Evolutionary conservation across 1,140 invertebrate genomes (phyloP).

Genomic region (Hyposmocoma kahamanoa): DNA sequence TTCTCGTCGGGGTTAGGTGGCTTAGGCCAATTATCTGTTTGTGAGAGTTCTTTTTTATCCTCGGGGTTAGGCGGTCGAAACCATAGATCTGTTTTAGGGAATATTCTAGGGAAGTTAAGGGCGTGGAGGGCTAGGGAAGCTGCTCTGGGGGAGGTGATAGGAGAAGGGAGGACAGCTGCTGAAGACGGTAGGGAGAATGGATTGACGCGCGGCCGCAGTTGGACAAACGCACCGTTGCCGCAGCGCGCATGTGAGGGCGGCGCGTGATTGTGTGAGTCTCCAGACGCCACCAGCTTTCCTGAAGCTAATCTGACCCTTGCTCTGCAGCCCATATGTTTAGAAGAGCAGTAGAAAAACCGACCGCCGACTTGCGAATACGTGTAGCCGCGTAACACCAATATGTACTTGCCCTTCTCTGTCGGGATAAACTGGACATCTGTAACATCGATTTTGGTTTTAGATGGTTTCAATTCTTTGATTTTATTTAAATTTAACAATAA

Average conservation of each 20-base stretch:
- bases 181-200: not conserved
- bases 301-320: conserved; percentile 49
- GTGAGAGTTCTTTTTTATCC: conserved; percentile 51
- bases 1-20: conserved; percentile 39
- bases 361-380: conserved; percentile 67
- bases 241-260: conserved; percentile 60
- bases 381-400: conserved; percentile 58
- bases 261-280: conserved; percentile 54
- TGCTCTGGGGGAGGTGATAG: conserved; percentile 34
- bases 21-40: conserved; percentile 53
- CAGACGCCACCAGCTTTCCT: conserved; percentile 50
- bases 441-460: conserved; percentile 24
- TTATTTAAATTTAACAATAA: too few relatives aligned
- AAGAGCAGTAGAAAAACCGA: conserved; percentile 65
- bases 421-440: conserved; percentile 66
- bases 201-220: conserved; percentile 38
- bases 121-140: conserved; percentile 48
- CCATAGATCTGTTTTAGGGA: conserved; percentile 61
- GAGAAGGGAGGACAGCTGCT: conserved; percentile 37
- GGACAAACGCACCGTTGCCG: conserved; percentile 62
- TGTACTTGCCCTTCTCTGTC: conserved; percentile 65
- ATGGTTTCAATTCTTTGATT: too few relatives aligned
- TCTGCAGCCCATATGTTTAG: conserved; percentile 62
- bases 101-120: conserved; percentile 50
- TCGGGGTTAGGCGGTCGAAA: conserved; percentile 34